phyloP scores from a whole-genome alignment of 1,140 invertebrate genomes.

The Mya arenaria region DNA sequence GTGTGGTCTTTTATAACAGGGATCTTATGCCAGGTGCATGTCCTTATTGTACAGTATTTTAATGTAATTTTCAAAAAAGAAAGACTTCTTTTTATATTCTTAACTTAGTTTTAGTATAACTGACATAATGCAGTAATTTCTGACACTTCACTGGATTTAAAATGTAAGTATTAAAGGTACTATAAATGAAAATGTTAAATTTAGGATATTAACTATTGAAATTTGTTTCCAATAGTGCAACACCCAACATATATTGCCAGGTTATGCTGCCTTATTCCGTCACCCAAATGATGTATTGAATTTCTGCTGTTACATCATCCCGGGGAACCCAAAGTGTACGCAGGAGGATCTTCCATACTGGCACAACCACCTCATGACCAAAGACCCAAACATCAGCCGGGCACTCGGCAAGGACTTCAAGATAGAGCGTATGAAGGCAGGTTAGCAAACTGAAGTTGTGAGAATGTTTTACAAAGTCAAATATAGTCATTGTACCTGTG shows the following conservation, averaged over 20 bases:
- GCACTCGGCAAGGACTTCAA: conserved; percentile 67
- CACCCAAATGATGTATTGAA: conserved; percentile 74
- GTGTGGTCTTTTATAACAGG: conserved; percentile 73
- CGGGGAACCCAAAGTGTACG: conserved; percentile 74
- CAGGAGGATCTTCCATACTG: conserved; percentile 69
- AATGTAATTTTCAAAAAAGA: neutral
- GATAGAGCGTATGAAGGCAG: conserved; percentile 77
- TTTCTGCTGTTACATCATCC: conserved; percentile 75
- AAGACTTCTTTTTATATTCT: neutral
- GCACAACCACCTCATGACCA: conserved; percentile 70
- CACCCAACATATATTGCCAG: too few species aligned
- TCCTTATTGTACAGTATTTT: neutral
- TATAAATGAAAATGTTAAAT: neutral
- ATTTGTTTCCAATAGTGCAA: too few species aligned
- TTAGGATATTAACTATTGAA: neutral
- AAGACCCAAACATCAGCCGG: conserved; percentile 71
- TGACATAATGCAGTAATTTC: neutral
- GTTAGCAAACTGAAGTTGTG: too few species aligned
- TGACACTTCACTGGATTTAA: neutral
- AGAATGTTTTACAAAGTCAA: neutral
- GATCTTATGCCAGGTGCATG: conserved; percentile 69
- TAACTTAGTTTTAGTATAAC: neutral
- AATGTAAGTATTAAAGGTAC: neutral
- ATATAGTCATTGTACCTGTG: neutral
- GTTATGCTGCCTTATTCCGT: conserved; percentile 73